Evolutionary conservation across 2,797 vertebrate genomes (phyloP), one percentile per base, ranked within the genome.

Genomic region (Sciurus carolinensis): DNA sequence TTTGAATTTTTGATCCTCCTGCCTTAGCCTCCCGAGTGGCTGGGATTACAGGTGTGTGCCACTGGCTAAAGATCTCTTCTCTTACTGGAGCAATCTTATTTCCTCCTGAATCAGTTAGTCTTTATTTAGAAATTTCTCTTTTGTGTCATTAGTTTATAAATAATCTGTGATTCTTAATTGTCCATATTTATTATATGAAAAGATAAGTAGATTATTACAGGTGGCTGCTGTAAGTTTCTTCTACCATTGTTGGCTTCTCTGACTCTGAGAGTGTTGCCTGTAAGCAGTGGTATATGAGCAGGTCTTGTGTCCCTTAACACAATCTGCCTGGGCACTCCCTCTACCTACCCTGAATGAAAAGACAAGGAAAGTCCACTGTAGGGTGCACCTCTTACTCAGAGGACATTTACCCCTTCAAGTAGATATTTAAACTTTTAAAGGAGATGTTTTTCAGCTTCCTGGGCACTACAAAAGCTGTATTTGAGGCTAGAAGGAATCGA

Each of bases 101-200:
- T 76, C 17, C 10, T 94, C 28, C 39, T 50, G 9, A 72, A 79
- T 79, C 28, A 36, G 5, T 36, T 69, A 59, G 42, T 96, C 22
- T 95, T 80, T 64, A 39, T 89, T 77, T 92, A 66, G 47, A 71
- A 36, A 17, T 93, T 87, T 36, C 22, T 88, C 28, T 72, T 81
- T 89, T 91, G 33, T 50, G 13, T 39, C 24, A 36, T 91, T 92
- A 15, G 24, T 57, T 88, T 66, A 52, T 36, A 67, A 59, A 28
- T 86, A 57, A 14, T 33, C 71, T 39, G 0, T 85, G 47, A 47
- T 50, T 80, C 20, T 85, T 75, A 76, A 10, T 62, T 59, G n/a
- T 90, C 57, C 36, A 5, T 26, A 24, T 67, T 72, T 39, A 26
- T 62, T 87, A 44, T 33, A 17, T 22, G 42, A 84, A 92, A 66